Conservation (phyloP, 2,797 vertebrate genomes). For the Nyctalus aviator region DNA sequence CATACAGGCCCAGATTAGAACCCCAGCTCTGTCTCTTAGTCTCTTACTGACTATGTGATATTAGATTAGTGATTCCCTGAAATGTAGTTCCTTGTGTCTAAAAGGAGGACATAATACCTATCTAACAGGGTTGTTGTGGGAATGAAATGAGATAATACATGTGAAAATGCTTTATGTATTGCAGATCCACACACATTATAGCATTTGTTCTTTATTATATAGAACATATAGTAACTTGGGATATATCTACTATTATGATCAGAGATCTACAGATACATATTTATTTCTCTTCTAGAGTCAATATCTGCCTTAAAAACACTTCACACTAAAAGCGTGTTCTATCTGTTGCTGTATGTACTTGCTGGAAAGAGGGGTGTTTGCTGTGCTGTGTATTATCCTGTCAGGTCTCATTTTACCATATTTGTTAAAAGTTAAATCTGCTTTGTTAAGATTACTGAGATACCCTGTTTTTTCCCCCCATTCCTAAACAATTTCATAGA, state of each 20-base stretch:
- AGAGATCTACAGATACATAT: not conserved
- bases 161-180: slow-evolving; percentile 35
- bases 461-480: not conserved
- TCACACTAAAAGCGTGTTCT: not conserved
- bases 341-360: not conserved
- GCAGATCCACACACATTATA: not conserved
- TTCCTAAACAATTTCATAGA: slow-evolving; percentile 15
- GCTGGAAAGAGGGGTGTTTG: slow-evolving; percentile 18
- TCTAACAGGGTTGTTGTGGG: not conserved
- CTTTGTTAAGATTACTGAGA: slow-evolving; percentile 21
- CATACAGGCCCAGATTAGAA: not conserved
- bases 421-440: slow-evolving; percentile 47
- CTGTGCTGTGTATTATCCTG: not conserved
- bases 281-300: slow-evolving; percentile 41
- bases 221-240: not conserved
- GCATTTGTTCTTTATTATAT: slow-evolving; percentile 45
- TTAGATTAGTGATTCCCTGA: slow-evolving; percentile 47
- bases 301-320: slow-evolving; percentile 34
- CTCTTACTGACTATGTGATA: slow-evolving; percentile 23
- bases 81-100: not conserved
- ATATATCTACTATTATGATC: not conserved
- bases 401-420: not conserved
- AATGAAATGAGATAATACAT: slow-evolving; percentile 39
- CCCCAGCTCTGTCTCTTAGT: not conserved
- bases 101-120: not conserved